phyloP scores from a whole-genome alignment of 1,140 invertebrate species.

The Druon quercuslanigerum region DNA sequence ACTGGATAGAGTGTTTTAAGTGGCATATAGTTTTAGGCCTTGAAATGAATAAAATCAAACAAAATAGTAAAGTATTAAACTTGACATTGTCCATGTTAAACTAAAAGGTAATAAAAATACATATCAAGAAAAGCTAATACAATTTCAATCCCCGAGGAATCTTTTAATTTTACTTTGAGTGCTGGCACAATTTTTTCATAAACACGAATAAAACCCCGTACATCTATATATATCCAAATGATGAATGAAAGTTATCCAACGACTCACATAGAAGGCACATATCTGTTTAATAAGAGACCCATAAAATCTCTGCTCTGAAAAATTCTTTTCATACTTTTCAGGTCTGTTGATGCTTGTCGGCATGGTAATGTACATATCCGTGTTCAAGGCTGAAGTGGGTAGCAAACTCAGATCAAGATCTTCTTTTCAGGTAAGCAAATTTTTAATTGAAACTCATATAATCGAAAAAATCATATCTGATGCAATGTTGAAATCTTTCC shows the following conservation, averaged over 20 bases:
- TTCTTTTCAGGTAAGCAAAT: conserved; percentile 67
- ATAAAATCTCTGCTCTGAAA: background rate
- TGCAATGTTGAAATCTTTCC: too few relatives aligned
- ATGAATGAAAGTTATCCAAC: background rate
- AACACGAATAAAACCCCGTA: conserved; percentile 1
- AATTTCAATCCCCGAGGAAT: background rate
- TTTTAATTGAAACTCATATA: conserved; percentile 31
- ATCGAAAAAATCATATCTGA: background rate
- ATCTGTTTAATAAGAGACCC: background rate
- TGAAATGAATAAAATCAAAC: too few relatives aligned
- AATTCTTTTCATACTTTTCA: conserved; percentile 71
- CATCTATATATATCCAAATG: background rate
- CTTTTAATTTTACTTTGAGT: background rate
- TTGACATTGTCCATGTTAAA: too few relatives aligned
- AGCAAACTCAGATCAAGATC: conserved; percentile 88
- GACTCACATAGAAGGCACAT: background rate
- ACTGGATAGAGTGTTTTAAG: too few relatives aligned
- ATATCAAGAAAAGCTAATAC: too few relatives aligned
- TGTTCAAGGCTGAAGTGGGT: conserved; percentile 92
- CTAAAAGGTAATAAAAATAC: too few relatives aligned
- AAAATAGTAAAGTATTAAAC: too few relatives aligned
- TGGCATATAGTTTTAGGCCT: too few relatives aligned
- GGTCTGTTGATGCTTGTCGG: conserved; percentile 91
- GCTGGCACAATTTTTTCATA: background rate
- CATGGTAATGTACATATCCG: conserved; percentile 93